Evolutionary conservation across 2,888 invertebrate species (phyloP).

Genomic region (Brenthis ino): DNA sequence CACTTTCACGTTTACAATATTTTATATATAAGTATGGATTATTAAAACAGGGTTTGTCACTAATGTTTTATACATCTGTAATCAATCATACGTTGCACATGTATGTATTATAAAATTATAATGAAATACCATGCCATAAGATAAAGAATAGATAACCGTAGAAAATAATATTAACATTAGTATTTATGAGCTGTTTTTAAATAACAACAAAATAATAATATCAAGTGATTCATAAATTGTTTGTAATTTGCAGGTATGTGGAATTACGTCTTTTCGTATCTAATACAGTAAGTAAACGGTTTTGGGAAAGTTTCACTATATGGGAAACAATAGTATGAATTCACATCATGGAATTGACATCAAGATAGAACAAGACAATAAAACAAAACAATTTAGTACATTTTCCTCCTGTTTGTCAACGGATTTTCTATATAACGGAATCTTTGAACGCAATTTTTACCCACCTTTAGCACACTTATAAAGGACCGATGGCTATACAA

Average conservation of each 20-base stretch:
- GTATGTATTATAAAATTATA: slow-evolving; percentile 7
- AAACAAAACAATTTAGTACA: too few relatives aligned
- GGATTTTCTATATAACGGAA: too few relatives aligned
- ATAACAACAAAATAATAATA: slow-evolving; percentile 20
- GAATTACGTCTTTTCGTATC: slow-evolving; percentile 34
- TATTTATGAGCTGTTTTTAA: slow-evolving; percentile 18
- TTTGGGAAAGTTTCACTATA: neutral
- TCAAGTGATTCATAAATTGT: slow-evolving; percentile 38
- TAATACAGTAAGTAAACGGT: slow-evolving; percentile 26
- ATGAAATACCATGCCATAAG: slow-evolving; percentile 4
- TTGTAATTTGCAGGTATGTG: slow-evolving; percentile 56
- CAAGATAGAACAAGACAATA: too few relatives aligned
- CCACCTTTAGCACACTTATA: too few relatives aligned
- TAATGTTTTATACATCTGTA: slow-evolving; percentile 5
- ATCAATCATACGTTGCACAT: neutral
- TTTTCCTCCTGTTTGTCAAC: too few relatives aligned
- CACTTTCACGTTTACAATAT: too few relatives aligned
- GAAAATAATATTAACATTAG: slow-evolving; percentile 18
- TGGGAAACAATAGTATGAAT: too few relatives aligned
- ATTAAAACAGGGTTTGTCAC: neutral
- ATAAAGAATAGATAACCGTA: slow-evolving; percentile 10
- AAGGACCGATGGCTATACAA: too few relatives aligned
- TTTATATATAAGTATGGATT: too few relatives aligned
- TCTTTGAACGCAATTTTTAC: too few relatives aligned
- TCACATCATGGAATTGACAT: too few relatives aligned